Evolutionary conservation across 2,113 vertebrate species (phyloP), one percentile per base, ranked within the genome.

Genomic region (Myiozetetes cayanensis): DNA sequence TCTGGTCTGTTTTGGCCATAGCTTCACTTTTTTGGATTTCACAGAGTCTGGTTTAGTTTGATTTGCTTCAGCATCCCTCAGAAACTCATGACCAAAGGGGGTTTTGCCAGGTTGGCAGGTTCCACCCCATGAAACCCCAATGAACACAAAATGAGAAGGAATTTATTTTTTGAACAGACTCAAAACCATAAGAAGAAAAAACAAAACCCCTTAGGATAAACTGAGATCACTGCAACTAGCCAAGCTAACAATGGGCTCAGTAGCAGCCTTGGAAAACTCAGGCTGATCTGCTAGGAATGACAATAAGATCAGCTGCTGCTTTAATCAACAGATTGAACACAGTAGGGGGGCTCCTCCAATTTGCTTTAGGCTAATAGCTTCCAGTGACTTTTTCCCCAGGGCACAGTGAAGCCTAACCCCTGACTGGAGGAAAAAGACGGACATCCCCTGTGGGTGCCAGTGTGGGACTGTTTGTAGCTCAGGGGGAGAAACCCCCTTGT

Each of bases 251-350:
- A 68, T 5, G 27, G 55, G 46, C 50, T 72, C 71, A 65, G 55
- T 2, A 3, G 41, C 72, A 92, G 56, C 66, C 55, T 91, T 71
- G 53, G 83, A 91, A 96, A 96, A 94, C 79, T 79, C 88, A n/a
- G 35, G 2, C 74, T 89, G 80, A 65, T 92, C 85, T 92, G 59
- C 81, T 91, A 67, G 77, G 92, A 96, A 94, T 89, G 59, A 84
- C 74, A 95, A 56, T 89, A 81, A 80, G 85, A 91, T 92, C 74
- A 87, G 83, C 63, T 92, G 82, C 89, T 93, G 87, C 89, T 95
- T 96, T 96, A 96, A 96, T 96, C 92, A 97, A 93, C 83, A 73
- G 77, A 78, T 20, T 76, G 61, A 90, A 70, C 87, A 35, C 89
- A 93, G 87, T 10, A 79, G 85, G 90, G 44, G 61, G 44, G 43